These are phyloP conservation scores for Eupithecia tripunctaria DNA, from an alignment of 2,888 invertebrate species.

Conservation along the genomic window DNA sequence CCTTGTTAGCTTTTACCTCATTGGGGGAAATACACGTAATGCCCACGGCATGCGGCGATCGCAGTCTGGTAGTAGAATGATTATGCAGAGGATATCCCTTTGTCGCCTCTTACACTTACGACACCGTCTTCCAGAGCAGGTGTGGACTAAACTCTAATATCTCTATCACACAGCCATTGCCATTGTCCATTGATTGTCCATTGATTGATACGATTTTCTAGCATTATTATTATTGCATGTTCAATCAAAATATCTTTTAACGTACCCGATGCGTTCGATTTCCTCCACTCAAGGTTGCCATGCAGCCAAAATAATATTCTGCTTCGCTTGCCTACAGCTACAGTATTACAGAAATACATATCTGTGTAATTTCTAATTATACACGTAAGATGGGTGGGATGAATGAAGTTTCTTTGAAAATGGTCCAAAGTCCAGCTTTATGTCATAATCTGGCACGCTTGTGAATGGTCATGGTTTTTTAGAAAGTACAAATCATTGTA, in stretches of 20 bases:
- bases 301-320: conserved; percentile 3
- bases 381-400: background rate
- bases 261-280: background rate
- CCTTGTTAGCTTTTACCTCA: too few species aligned
- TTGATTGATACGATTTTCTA: background rate
- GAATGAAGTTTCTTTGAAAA: background rate
- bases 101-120: too few species aligned
- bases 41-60: too few species aligned
- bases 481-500: background rate
- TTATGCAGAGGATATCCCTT: too few species aligned
- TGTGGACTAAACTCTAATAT: too few species aligned
- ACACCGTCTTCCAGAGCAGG: too few species aligned
- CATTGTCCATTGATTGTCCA: too few species aligned
- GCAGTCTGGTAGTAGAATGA: too few species aligned
- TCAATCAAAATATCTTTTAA: background rate
- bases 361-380: conserved; percentile 11
- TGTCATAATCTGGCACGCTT: conserved; percentile 3
- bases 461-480: conserved; percentile 8
- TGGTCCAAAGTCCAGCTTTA: background rate
- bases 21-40: too few species aligned
- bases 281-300: background rate
- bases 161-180: too few species aligned
- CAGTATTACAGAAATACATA: background rate
- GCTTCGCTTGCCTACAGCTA: background rate
- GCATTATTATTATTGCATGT: background rate